phyloP scores from a whole-genome alignment of 2,113 vertebrate species.

The Nothocercus julius region DNA sequence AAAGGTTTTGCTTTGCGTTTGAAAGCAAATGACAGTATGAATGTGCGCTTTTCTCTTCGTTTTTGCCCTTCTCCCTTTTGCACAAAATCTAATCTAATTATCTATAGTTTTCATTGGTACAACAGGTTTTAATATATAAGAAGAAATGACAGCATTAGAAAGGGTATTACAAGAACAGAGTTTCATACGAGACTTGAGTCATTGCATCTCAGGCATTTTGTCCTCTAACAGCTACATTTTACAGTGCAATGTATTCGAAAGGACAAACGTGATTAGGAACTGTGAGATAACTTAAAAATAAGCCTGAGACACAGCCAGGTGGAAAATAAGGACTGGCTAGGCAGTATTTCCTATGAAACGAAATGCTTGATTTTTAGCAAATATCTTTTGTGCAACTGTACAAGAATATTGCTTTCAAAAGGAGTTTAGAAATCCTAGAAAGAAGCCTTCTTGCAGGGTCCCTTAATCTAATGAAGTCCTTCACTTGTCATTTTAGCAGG shows the following conservation, averaged over 20 bases:
- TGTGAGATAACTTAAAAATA: slow-evolving; percentile 15
- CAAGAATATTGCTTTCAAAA: neutral
- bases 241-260: slow-evolving; percentile 38
- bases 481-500: neutral
- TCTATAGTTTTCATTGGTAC: slow-evolving; percentile 27
- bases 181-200: slow-evolving; percentile 11
- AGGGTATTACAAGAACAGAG: neutral
- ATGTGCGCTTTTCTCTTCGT: slow-evolving; percentile 15
- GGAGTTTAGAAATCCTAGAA: neutral
- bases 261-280: neutral
- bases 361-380: slow-evolving; percentile 10
- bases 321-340: slow-evolving; percentile 8
- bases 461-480: neutral
- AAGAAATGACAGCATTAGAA: neutral
- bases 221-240: slow-evolving; percentile 48
- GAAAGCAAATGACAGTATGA: slow-evolving; percentile 46
- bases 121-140: slow-evolving; percentile 38
- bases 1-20: slow-evolving; percentile 56
- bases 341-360: neutral
- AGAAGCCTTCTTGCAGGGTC: neutral
- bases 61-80: slow-evolving; percentile 32
- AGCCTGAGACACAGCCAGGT: neutral
- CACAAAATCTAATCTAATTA: neutral
- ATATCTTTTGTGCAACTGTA: neutral
- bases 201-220: neutral